Base-by-base conservation (phyloP, 2,888 invertebrate genomes). In the Syrphus vitripennis region DNA sequence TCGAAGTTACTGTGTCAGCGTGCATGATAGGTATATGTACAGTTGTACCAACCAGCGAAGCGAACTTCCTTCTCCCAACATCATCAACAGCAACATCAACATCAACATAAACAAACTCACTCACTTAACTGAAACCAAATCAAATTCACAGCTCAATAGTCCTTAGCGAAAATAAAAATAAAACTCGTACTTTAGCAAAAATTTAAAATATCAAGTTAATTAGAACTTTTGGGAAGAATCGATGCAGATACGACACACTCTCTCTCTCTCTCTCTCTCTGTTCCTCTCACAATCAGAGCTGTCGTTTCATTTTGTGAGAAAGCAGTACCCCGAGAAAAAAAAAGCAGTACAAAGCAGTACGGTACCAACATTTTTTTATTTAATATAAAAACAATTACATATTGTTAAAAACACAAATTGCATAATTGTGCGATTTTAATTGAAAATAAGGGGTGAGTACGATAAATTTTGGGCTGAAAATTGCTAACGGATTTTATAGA, bases 141-240 rank as follows among this genome's bases (percentile, higher is more conserved):
- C 82, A 63, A 82, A 82, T 78, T 86, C 74, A 86, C 86, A 86
- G 81, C 69, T 81, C 69, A 86, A 77, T 86, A 71, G 83, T 78
- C 72, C 77, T 77, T 75, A 53, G 48, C 61, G 14, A 70, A 72
- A 67, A 48, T 19, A 65, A 21, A 29, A 31, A 45, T 14, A 1
- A 29, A 48, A 67, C 19, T 34, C 74, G 63, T 50, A 57, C 53
- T 40, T 69, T 61, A 37, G 81, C 29, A 37, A 48, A 67, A 55
- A 72, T 72, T 79, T 65, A 67, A 76, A 71, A 53, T 55, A 84
- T 76, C 69, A 63, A 86, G 77, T 86, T 86, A 86, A 86, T 82
- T 86, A 86, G 82, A 86, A 78, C 72, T 74, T 72, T 77, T 29
- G 24, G 45, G 34, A 72, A 40, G 65, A 82, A 74, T 71, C 81